Conservation (phyloP, 2,113 vertebrate genomes). For the Corydoras maculifer region DNA sequence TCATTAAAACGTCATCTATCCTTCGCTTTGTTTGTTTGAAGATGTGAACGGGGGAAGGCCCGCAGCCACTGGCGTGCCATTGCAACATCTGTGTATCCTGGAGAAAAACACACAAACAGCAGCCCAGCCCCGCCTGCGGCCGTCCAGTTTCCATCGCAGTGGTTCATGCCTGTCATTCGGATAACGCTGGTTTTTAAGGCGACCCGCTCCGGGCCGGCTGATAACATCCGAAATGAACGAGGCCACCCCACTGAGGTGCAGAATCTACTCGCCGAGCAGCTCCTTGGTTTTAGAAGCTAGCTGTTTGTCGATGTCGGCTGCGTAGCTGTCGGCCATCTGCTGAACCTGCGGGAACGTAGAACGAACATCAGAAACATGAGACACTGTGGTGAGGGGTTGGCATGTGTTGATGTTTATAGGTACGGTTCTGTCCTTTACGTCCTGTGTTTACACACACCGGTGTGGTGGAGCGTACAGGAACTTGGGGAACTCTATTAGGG, state of each 20-base stretch:
- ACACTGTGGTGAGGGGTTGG: no score
- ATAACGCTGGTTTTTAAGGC: not conserved
- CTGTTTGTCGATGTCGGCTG: conserved; percentile 79
- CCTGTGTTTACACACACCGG: no score
- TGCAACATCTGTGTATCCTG: conserved; percentile 51
- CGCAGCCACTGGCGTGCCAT: conserved; percentile 44
- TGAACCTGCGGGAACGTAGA: conserved; percentile 71
- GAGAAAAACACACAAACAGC: conserved; percentile 45
- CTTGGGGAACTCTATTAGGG: no score
- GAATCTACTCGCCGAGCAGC: conserved; percentile 62
- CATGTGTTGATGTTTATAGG: no score
- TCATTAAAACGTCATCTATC: conserved; percentile 68
- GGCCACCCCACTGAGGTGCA: not conserved
- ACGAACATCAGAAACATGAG: not conserved
- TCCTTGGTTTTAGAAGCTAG: conserved; percentile 87
- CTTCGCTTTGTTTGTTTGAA: conserved; percentile 62
- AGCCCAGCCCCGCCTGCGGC: conserved; percentile 13
- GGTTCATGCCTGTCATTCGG: conserved; percentile 6
- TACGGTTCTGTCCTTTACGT: no score
- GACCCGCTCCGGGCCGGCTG: not conserved
- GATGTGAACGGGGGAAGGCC: conserved; percentile 43
- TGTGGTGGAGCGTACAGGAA: no score
- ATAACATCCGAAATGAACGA: conserved; percentile 11
- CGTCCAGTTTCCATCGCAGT: conserved; percentile 11
- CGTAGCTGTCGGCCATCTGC: conserved; percentile 77